Evolutionary conservation across 2,888 invertebrate genomes (phyloP), one percentile per base, ranked within the genome.

Genomic region (Thumatha senex): DNA sequence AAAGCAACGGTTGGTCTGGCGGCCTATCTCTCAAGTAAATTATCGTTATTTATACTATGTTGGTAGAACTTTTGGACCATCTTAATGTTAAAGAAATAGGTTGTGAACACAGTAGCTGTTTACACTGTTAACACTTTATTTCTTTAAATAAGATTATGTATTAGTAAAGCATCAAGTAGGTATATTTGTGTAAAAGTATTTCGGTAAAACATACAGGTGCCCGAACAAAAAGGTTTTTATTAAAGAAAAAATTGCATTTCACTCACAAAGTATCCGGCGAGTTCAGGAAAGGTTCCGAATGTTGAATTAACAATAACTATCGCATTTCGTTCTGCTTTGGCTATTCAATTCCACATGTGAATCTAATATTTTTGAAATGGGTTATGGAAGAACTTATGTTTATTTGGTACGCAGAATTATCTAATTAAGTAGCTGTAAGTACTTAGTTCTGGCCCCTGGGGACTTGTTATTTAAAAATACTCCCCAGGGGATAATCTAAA

Each of bases 261-360:
- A 11, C 15, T 36, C 18, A 30, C 7, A 42, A 48, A 38, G 36
- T 40, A 41, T 36, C 15, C 12, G 35, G 35, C 30, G 34, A 15
- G 15, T 24, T 10, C 38, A 39, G 43, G 34, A 36, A 48, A 38
- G 14, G 24, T 12, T 38, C 9, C 31, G 10, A 29, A 15, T 30
- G 13, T 31, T 42, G 41, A 18, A 42, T 48, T 41, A 47, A 47
- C 29, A 42, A 36, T 42, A 36, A 48, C 48, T 42, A 48, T 33
- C 29, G 30, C 35, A 24, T 47, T n/a, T 18, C 48, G 33, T n/a
- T 29, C 12, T n/a, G 14, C 13, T 18, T 31, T 13, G 12, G 24
- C 24, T 43, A 38, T 36, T 36, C 31, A 36, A 42, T 48, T 35
- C 15, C 7, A 12, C 10, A 18, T 9, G 18, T 42, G 34, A 35